Evolutionary conservation across 1,140 invertebrate genomes (phyloP).

Genomic region (Ceratina japonica): DNA sequence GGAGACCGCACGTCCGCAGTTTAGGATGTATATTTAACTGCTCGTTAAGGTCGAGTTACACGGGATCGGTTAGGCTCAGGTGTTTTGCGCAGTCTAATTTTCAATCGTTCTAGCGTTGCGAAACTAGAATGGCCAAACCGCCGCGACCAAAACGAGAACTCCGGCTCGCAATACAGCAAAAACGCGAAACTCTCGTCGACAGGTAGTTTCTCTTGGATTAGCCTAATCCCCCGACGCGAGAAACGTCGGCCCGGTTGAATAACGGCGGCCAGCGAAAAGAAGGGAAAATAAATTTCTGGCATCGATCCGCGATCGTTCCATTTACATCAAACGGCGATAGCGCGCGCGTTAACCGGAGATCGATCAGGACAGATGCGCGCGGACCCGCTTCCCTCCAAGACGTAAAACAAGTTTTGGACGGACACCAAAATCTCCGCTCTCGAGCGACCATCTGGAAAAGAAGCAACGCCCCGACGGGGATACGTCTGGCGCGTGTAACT

Average conservation of each 20-base stretch:
- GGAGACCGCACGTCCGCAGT: slow-evolving; percentile 42
- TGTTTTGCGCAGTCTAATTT: slow-evolving; percentile 34
- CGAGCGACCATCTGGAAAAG: slow-evolving; percentile 11
- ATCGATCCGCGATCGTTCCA: slow-evolving; percentile 28
- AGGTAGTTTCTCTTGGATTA: too few relatives aligned
- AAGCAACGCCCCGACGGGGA: slow-evolving; percentile 7
- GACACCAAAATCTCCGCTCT: slow-evolving; percentile 38
- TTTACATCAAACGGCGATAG: slow-evolving; percentile 12
- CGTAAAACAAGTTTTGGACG: slow-evolving; percentile 52
- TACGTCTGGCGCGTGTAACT: slow-evolving; percentile 20
- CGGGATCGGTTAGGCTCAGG: slow-evolving; percentile 46
- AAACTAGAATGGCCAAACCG: neutral
- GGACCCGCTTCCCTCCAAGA: slow-evolving; percentile 12
- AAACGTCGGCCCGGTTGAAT: too few relatives aligned
- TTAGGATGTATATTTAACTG: slow-evolving; percentile 65
- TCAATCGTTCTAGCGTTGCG: slow-evolving; percentile 19
- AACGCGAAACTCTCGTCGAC: too few relatives aligned
- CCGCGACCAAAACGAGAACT: neutral
- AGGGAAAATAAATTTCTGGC: slow-evolving; percentile 10
- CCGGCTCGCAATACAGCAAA: neutral
- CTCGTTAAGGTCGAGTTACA: slow-evolving; percentile 53
- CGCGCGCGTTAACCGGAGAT: slow-evolving; percentile 17
- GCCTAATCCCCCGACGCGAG: too few relatives aligned
- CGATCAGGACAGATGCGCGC: slow-evolving; percentile 49
- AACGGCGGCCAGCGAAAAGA: too few relatives aligned